Conservation (phyloP, 2,797 vertebrate species). For the Lophotriccus pileatus region DNA sequence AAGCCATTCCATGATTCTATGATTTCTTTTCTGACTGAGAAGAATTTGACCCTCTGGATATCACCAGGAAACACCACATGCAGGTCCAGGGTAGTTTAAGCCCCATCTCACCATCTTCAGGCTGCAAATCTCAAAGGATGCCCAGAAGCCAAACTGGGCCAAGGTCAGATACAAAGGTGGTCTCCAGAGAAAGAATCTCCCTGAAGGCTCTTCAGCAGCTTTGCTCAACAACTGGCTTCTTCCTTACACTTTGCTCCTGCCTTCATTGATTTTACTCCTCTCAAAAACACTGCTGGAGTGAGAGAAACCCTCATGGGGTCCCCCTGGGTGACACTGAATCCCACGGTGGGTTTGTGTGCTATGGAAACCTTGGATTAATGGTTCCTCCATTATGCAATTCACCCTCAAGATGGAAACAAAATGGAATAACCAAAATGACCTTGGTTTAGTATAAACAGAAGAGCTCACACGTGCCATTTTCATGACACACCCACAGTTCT, state of each 20-base stretch:
- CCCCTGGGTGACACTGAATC: background rate
- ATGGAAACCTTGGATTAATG: background rate
- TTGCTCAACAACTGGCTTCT: background rate
- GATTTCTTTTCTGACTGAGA: background rate
- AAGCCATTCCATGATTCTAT: background rate
- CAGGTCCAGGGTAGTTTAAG: background rate
- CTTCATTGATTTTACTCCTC: background rate
- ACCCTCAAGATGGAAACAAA: background rate
- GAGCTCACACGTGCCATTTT: fast-evolving
- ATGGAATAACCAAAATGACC: background rate
- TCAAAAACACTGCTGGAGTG: background rate
- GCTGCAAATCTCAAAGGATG: background rate
- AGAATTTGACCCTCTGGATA: background rate
- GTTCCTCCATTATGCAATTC: background rate
- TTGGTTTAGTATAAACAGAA: background rate
- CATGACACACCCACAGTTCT: background rate
- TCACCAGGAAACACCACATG: background rate
- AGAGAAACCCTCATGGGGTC: background rate
- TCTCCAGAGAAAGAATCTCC: background rate
- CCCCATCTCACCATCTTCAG: background rate
- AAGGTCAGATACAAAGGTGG: background rate
- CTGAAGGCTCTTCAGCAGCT: background rate
- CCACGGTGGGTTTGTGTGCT: fast-evolving
- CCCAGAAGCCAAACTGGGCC: background rate
- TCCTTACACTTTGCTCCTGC: background rate